These are phyloP conservation scores for Acanthoscelides obtectus DNA, from an alignment of 2,888 invertebrate species.

Conservation along the genomic window DNA sequence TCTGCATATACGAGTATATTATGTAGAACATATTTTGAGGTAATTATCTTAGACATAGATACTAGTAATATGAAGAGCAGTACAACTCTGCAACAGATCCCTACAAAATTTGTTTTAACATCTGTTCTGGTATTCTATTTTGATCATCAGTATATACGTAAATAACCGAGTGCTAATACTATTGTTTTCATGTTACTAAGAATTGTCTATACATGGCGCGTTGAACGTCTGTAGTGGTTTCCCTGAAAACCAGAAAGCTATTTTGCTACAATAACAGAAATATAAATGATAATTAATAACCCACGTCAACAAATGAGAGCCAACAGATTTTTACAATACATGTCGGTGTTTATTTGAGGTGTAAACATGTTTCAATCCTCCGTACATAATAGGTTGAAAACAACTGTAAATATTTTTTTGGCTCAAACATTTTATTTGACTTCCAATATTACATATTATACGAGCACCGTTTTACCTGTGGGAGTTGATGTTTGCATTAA, in stretches of 20 bases:
- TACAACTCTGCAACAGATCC: too few relatives aligned
- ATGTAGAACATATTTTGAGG: too few relatives aligned
- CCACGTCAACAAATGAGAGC: background rate
- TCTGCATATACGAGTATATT: too few relatives aligned
- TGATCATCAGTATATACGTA: too few relatives aligned
- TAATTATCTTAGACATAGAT: too few relatives aligned
- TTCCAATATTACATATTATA: slow-evolving; percentile 14
- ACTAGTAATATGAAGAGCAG: too few relatives aligned
- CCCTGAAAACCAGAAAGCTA: background rate
- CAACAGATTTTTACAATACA: background rate
- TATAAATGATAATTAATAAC: background rate
- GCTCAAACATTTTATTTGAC: slow-evolving; percentile 22
- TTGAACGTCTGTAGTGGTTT: background rate
- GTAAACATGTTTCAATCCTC: background rate
- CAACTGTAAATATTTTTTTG: slow-evolving; percentile 22
- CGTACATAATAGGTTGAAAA: background rate
- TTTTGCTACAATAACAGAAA: background rate
- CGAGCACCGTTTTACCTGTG: slow-evolving; percentile 1
- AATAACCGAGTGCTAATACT: too few relatives aligned
- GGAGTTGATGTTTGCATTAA: background rate
- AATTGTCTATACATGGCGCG: too few relatives aligned
- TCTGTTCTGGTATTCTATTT: too few relatives aligned
- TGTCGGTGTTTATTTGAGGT: background rate
- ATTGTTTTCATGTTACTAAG: too few relatives aligned
- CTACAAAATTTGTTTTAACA: too few relatives aligned